Evolutionary conservation across 2,113 vertebrate species (phyloP).

Genomic region (Takifugu bimaculatus): DNA sequence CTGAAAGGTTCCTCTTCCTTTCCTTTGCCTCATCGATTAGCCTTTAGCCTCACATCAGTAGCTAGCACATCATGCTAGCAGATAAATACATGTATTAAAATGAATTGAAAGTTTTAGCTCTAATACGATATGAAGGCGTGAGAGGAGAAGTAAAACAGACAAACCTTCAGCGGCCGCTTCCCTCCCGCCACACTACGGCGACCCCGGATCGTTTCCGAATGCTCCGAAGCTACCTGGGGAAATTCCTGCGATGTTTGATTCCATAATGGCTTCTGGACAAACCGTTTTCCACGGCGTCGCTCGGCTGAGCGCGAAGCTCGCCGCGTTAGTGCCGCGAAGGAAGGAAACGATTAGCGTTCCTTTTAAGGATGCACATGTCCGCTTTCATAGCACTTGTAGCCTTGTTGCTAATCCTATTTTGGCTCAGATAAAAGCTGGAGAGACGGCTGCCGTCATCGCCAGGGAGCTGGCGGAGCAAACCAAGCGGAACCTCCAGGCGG

Average conservation of each 20-base stretch:
- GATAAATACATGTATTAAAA: no score
- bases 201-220: constrained; percentile 9
- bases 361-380: no score
- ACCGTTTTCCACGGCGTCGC: constrained; percentile 40
- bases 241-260: constrained; percentile 54
- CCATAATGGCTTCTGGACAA: constrained; percentile 63
- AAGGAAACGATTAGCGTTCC: constrained; percentile 17
- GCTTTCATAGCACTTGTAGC: no score
- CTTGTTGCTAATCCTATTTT: constrained; percentile 8
- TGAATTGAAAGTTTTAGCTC: no score
- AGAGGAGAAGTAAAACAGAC: no score
- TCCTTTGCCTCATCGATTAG: no score
- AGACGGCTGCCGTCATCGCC: constrained; percentile 93
- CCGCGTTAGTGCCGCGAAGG: constrained; percentile 46
- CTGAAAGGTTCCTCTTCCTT: no score
- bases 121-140: no score
- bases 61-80: no score
- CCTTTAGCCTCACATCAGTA: no score
- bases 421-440: constrained; percentile 84
- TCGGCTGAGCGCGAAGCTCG: constrained; percentile 30
- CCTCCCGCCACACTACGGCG: no score
- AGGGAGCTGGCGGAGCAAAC: constrained; percentile 93
- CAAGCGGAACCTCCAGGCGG: constrained; percentile 85
- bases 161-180: no score
- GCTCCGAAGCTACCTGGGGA: constrained; percentile 52